Evolutionary conservation across 2,797 vertebrate genomes (phyloP).

Genomic region (Alfaro cultratus): DNA sequence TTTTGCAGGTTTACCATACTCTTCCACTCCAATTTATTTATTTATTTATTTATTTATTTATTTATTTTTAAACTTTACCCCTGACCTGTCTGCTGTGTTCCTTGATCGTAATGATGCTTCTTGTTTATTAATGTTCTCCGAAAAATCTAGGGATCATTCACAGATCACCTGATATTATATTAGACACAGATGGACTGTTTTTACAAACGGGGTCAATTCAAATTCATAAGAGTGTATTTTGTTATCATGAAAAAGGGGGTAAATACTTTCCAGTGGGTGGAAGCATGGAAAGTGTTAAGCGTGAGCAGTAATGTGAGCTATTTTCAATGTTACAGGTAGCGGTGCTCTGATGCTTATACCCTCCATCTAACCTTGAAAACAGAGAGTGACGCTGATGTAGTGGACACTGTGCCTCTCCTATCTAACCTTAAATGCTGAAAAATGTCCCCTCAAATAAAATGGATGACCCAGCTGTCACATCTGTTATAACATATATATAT

Average conservation of each 20-base stretch:
- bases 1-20: not conserved
- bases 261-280: not conserved
- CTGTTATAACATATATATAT: conserved; percentile 64
- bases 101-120: not conserved
- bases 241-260: not conserved
- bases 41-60: not conserved
- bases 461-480: conserved; percentile 56
- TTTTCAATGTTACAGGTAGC: conserved; percentile 51
- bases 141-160: not conserved
- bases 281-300: not conserved
- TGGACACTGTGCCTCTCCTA: conserved; percentile 64
- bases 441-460: conserved; percentile 77
- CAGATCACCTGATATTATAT: not conserved
- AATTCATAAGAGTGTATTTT: not conserved
- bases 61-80: not conserved
- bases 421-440: conserved; percentile 77
- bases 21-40: not conserved
- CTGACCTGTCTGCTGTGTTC: not conserved
- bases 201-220: not conserved
- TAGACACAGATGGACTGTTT: not conserved
- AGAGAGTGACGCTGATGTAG: conserved; percentile 74
- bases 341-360: conserved; percentile 51
- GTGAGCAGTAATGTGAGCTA: conserved; percentile 3
- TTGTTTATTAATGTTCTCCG: not conserved
- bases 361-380: conserved; percentile 71